These are phyloP conservation scores for Ispidina picta DNA, from an alignment of 2,797 vertebrate species.

Conservation along the genomic window DNA sequence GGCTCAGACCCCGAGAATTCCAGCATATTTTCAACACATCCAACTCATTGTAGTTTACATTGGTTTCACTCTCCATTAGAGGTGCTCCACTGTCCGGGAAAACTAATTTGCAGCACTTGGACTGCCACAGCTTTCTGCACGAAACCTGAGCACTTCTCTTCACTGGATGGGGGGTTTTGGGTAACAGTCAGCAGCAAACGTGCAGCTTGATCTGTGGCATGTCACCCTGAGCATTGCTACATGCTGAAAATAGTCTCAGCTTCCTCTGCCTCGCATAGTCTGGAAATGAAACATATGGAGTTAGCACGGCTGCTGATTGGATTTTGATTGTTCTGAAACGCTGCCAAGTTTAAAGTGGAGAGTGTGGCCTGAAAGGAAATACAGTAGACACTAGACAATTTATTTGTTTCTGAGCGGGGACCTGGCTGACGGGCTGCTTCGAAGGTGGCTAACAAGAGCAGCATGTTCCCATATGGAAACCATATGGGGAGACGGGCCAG, in stretches of 20 bases:
- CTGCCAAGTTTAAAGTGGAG: conserved; percentile 72
- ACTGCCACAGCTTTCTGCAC: neutral
- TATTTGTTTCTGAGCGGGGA: conserved; percentile 72
- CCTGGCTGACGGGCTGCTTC: conserved; percentile 62
- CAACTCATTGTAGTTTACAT: conserved; percentile 18
- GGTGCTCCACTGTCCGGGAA: conserved; percentile 20
- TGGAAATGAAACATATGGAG: conserved; percentile 69
- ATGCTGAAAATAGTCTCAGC: neutral
- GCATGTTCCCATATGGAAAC: conserved; percentile 73
- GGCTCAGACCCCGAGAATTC: neutral
- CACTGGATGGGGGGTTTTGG: neutral
- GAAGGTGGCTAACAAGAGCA: conserved; percentile 74
- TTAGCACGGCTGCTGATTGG: conserved; percentile 65
- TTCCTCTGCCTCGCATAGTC: conserved; percentile 12
- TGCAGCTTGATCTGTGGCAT: neutral
- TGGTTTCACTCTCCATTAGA: conserved; percentile 6
- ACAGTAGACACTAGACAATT: conserved; percentile 76
- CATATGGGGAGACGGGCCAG: conserved; percentile 47
- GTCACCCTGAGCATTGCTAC: conserved; percentile 18
- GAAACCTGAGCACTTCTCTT: neutral
- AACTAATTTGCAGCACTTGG: neutral
- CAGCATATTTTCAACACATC: neutral
- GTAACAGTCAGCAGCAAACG: neutral
- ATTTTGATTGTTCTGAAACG: conserved; percentile 75
- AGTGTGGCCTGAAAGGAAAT: conserved; percentile 72